Base-by-base conservation (phyloP, 1,140 invertebrate species). In the Drosophila bipectinata region DNA sequence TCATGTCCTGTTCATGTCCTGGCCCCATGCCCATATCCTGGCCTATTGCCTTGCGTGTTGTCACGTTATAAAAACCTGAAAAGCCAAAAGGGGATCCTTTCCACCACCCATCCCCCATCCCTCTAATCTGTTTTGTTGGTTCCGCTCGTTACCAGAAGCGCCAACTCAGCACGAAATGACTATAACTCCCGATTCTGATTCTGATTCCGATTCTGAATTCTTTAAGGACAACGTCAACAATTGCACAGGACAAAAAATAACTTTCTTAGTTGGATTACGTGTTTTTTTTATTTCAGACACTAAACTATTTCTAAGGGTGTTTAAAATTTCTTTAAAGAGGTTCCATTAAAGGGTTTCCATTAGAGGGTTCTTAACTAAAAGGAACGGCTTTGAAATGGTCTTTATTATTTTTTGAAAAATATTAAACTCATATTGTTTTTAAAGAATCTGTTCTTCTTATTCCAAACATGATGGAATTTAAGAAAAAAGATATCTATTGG, bases 21-120 rank as follows among this genome's bases (percentile, higher is more conserved):
- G 44, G 44, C 14, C 15, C 44, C 56, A 15, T 9, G 30, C 60
- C 44, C 49, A 5, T 26, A 41, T 7, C 15, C 34, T 10, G 26
- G n/a, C 47, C n/a, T 8, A 58, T 77, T 49, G 39, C 62, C 62
- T 87, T 79, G 90, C 90, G 85, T 91, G 90, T 91, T 91, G 90
- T 91, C 90, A 91, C 85, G 90, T 91, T 91, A 91, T 91, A 91
- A 89, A 89, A 91, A 88, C 72, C 71, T 18, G 15, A 15, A 47
- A 47, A 18, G 1, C 44, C 41, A 53, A 55, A 82, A 60, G 34
- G 34, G 34, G 12, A 37, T 12, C 10, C 34, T 10, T 37, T 37
- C 10, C 8, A 10, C 32, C 34, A 4, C 10, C 77, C 83, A 87
- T 15, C 30, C 24, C 24, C 56, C 24, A 10, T 34, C 56, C 41